Evolutionary conservation across 2,113 vertebrate genomes (phyloP).

Genomic region (Chaetops frenatus): DNA sequence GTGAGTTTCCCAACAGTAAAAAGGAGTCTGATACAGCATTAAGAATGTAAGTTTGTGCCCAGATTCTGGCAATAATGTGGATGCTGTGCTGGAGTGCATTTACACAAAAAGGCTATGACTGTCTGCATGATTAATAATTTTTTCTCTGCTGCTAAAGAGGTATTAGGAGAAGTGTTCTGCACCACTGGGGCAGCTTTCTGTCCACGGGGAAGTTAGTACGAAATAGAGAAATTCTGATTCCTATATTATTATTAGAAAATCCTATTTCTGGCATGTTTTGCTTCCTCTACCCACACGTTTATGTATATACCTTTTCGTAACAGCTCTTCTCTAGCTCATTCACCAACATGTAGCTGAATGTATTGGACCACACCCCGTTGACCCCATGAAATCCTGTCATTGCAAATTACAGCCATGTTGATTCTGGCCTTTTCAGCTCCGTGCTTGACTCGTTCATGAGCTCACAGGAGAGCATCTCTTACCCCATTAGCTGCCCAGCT

Average conservation of each 20-base stretch:
- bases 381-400: background rate
- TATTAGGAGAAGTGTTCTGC: background rate
- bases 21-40: background rate
- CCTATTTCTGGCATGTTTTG: background rate
- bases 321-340: background rate
- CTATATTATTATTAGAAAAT: background rate
- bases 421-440: background rate
- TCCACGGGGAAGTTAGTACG: background rate
- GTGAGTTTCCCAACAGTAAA: background rate
- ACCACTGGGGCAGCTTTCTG: background rate
- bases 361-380: background rate
- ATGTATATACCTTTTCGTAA: background rate
- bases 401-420: rapidly evolving
- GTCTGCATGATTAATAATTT: background rate
- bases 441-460: rapidly evolving
- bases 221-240: background rate
- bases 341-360: background rate
- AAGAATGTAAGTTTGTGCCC: background rate
- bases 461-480: rapidly evolving
- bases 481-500: background rate
- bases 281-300: rapidly evolving
- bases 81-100: background rate
- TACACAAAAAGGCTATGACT: background rate
- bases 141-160: background rate
- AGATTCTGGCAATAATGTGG: background rate